phyloP scores from a whole-genome alignment of 23 tunicate genomes.

The Phallusia fumigata region DNA sequence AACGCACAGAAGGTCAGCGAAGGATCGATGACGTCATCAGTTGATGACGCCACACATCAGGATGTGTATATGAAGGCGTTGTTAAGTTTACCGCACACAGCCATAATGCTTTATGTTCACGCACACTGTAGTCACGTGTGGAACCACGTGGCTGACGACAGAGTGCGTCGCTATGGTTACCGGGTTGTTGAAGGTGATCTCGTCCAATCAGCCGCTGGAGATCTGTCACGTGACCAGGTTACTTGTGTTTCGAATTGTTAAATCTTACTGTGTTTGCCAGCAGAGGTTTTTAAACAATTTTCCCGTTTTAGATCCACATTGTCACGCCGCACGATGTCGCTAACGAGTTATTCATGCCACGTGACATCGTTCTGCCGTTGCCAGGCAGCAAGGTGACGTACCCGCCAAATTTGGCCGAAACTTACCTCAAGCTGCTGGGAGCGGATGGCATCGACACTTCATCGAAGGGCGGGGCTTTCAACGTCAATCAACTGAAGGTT shows the following conservation, averaged over 20 bases:
- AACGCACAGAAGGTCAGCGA: background rate
- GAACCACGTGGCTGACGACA: constrained; percentile 13
- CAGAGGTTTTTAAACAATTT: background rate
- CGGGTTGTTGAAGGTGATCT: constrained; percentile 18
- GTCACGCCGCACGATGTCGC: constrained; percentile 49
- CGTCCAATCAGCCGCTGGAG: constrained; percentile 12
- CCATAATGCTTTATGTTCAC: constrained; percentile 44
- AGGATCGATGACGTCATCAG: background rate
- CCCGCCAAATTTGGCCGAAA: constrained; percentile 44
- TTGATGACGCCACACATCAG: background rate
- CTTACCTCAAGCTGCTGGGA: constrained; percentile 24
- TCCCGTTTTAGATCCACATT: constrained; percentile 18
- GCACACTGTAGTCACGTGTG: constrained; percentile 2
- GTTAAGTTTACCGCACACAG: constrained; percentile 36
- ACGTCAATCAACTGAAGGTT: constrained; percentile 46
- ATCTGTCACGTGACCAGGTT: background rate
- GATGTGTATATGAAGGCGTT: constrained; percentile 48
- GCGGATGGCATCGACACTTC: constrained; percentile 6
- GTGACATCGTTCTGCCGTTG: constrained; percentile 61
- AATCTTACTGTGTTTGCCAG: too few relatives aligned
- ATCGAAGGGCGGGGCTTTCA: constrained; percentile 19
- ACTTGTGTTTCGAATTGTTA: too few relatives aligned
- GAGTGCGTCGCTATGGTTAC: constrained; percentile 13
- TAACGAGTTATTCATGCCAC: background rate
- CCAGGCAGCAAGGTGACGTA: constrained; percentile 60